These are phyloP conservation scores for Cynoglossus semilaevis DNA, from an alignment of 2,113 vertebrate genomes.

Conservation along the genomic window DNA sequence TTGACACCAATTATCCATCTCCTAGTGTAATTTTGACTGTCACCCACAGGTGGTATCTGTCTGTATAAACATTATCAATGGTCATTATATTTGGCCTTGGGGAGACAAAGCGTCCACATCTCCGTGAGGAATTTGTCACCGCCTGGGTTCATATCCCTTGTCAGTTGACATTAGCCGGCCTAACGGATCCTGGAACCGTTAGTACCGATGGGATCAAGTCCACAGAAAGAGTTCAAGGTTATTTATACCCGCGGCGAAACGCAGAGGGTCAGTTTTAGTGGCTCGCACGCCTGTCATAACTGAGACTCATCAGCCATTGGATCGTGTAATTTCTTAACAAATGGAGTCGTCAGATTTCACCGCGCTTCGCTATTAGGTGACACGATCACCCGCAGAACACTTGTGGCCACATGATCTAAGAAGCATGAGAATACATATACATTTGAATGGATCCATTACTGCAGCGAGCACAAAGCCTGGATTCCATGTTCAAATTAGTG, in stretches of 20 bases:
- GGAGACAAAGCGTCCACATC: constrained; percentile 51
- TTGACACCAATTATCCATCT: not conserved
- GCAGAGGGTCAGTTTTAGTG: constrained; percentile 13
- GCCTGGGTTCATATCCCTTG: constrained; percentile 38
- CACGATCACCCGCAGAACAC: not conserved
- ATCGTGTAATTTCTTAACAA: constrained; percentile 31
- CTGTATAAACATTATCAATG: constrained; percentile 63
- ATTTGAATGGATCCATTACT: not conserved
- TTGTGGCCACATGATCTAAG: not conserved
- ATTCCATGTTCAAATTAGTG: no score
- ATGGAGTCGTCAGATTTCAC: constrained; percentile 35
- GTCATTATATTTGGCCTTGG: constrained; percentile 50
- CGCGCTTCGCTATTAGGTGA: constrained; percentile 18
- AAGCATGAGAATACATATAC: not conserved
- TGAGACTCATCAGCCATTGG: constrained; percentile 33
- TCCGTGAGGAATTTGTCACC: constrained; percentile 38
- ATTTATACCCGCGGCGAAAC: not conserved
- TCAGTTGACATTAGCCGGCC: not conserved
- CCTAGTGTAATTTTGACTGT: constrained; percentile 30
- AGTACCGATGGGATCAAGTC: not conserved
- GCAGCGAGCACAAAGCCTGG: no score
- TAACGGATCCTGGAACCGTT: no score
- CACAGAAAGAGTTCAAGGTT: not conserved
- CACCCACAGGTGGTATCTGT: constrained; percentile 48
- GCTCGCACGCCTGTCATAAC: constrained; percentile 36